These are phyloP conservation scores for Jaculus jaculus DNA, from an alignment of 2,113 vertebrate genomes.

Conservation along the genomic window DNA sequence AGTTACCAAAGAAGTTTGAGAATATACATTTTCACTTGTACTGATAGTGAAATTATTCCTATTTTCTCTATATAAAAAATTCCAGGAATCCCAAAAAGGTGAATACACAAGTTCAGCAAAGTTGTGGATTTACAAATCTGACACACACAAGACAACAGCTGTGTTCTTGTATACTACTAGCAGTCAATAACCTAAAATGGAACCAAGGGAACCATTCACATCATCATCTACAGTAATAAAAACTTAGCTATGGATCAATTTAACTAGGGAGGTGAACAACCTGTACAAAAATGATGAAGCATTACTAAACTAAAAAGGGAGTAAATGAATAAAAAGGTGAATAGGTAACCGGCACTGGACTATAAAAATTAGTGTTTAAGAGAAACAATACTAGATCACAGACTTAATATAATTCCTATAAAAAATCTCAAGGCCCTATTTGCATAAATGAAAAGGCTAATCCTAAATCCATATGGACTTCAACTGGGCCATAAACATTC, in stretches of 20 bases:
- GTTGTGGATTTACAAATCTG: not conserved
- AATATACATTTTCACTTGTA: not conserved
- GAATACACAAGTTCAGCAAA: conserved; percentile 32
- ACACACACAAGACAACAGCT: not conserved
- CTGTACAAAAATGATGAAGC: not conserved
- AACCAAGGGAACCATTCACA: conserved; percentile 21
- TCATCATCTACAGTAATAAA: conserved; percentile 33
- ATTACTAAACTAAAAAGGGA: not conserved
- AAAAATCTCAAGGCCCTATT: not conserved
- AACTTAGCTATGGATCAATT: not conserved
- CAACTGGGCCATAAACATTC: not conserved
- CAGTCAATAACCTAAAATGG: conserved; percentile 12
- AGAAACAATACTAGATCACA: not conserved
- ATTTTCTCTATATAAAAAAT: conserved; percentile 1
- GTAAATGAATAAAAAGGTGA: conserved; percentile 5
- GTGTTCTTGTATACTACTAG: not conserved
- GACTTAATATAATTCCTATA: conserved; percentile 15
- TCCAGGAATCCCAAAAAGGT: not conserved
- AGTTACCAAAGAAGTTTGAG: not conserved
- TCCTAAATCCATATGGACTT: conserved; percentile 23
- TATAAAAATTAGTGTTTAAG: not conserved
- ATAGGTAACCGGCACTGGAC: not conserved
- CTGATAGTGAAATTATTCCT: not conserved
- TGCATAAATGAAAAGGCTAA: conserved; percentile 16
- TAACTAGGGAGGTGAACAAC: not conserved